Percentiles rank a stretch among this genome's conserved stretches.
Evolutionary conservation across 2,797 vertebrate species (phyloP).

Genomic region (Galaxias olidus): DNA sequence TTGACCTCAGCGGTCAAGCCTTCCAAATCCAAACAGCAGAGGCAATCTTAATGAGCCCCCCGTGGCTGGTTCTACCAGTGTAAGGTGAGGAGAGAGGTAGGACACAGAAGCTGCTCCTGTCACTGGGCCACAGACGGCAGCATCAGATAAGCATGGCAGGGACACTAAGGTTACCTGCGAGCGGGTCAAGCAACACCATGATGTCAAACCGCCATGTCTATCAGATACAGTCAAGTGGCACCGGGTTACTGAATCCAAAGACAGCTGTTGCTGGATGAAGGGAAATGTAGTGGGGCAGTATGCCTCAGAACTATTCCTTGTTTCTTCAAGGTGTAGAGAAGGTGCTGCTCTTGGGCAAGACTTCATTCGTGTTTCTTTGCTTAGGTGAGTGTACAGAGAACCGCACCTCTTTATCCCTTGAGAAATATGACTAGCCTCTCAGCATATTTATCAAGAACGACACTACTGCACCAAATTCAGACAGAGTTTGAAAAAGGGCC

Average conservation of each 20-base stretch:
- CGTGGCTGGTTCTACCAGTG: slow-evolving; percentile 35
- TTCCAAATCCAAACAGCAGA: slow-evolving; percentile 23
- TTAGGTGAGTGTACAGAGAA: no score
- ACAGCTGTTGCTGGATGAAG: no score
- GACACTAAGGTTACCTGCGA: slow-evolving; percentile 67
- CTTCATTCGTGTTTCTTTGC: no score
- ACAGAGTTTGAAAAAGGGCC: slow-evolving; percentile 6
- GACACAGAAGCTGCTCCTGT: slow-evolving; percentile 53
- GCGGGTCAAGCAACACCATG: slow-evolving; percentile 81
- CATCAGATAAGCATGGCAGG: slow-evolving; percentile 64
- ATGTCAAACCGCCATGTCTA: slow-evolving; percentile 79
- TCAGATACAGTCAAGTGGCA: slow-evolving; percentile 74
- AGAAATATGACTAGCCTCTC: no score
- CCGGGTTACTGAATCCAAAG: no score
- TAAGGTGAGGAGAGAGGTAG: slow-evolving; percentile 43
- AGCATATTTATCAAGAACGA: no score
- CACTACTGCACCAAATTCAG: slow-evolving; percentile 3
- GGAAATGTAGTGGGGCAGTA: no score
- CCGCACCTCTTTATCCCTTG: no score
- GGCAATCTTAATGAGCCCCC: slow-evolving; percentile 26
- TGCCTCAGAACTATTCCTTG: no score
- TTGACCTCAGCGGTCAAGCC: slow-evolving; percentile 55
- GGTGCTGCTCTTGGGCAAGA: no score
- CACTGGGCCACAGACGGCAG: slow-evolving; percentile 36
- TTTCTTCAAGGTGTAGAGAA: no score